These are phyloP conservation scores for Athene noctua DNA, from an alignment of 2,113 vertebrate species.

Conservation along the genomic window DNA sequence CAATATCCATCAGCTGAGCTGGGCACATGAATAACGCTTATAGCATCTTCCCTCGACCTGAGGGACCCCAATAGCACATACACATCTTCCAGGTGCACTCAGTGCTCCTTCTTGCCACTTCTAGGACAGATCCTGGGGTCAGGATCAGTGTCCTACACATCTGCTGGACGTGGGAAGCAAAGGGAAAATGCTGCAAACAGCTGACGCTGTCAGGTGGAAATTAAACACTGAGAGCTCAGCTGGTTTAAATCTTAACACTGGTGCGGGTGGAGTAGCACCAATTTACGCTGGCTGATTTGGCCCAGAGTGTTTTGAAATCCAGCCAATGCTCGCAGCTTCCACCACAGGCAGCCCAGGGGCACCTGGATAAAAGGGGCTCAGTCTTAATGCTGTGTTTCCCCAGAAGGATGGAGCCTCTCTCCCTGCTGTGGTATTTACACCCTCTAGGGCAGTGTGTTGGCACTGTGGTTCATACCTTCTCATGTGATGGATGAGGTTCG, in stretches of 20 bases:
- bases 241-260: not conserved
- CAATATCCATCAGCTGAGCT: not conserved
- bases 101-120: not conserved
- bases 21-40: not conserved
- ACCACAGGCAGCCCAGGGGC: not conserved
- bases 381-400: rapidly evolving
- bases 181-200: not conserved
- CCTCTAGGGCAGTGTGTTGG: rapidly evolving
- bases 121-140: not conserved
- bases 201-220: not conserved
- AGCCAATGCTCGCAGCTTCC: not conserved
- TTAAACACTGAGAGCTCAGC: not conserved
- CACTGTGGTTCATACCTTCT: rapidly evolving
- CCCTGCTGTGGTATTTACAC: not conserved
- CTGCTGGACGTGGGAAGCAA: not conserved
- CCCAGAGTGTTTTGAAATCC: not conserved
- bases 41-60: not conserved
- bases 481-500: rapidly evolving
- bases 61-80: not conserved
- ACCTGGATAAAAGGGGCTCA: not conserved
- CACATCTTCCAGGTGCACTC: not conserved
- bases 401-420: not conserved
- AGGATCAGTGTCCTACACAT: not conserved
- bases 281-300: not conserved
- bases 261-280: not conserved